Percentiles rank a stretch among this genome's conserved stretches.
Conservation (phyloP, 2,888 invertebrate species). For the Heliconius ismenius region DNA sequence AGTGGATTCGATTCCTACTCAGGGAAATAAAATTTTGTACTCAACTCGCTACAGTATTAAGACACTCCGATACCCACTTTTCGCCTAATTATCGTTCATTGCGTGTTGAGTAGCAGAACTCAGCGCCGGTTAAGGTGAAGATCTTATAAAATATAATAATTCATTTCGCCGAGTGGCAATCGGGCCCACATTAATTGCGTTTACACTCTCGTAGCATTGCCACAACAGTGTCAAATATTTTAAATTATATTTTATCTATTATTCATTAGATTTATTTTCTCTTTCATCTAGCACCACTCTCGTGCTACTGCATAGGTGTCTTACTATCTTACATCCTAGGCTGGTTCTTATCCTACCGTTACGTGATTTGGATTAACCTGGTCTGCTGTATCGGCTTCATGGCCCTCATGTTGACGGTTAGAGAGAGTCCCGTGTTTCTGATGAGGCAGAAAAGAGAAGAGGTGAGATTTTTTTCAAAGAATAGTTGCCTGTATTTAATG, state of each 20-base stretch:
- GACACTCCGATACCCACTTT: too few relatives aligned
- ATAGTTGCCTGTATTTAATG: too few relatives aligned
- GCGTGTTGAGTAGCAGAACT: too few relatives aligned
- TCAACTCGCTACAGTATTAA: too few relatives aligned
- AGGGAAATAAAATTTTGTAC: too few relatives aligned
- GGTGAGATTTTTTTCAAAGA: slow-evolving; percentile 49
- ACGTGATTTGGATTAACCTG: slow-evolving; percentile 61
- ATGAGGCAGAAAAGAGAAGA: slow-evolving; percentile 67
- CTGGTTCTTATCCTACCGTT: slow-evolving; percentile 61
- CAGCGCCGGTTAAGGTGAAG: too few relatives aligned
- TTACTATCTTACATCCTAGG: slow-evolving; percentile 65
- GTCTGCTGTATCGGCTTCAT: slow-evolving; percentile 51
- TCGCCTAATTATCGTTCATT: too few relatives aligned
- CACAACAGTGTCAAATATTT: not conserved
- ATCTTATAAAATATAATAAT: too few relatives aligned
- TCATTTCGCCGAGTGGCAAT: too few relatives aligned
- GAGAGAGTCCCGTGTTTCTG: slow-evolving; percentile 68
- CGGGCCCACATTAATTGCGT: too few relatives aligned
- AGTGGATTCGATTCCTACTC: too few relatives aligned
- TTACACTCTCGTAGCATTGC: not conserved
- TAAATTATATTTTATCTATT: not conserved
- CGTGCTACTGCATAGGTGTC: slow-evolving; percentile 57
- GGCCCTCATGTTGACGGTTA: slow-evolving; percentile 55
- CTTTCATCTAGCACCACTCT: slow-evolving; percentile 49
- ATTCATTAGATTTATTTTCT: not conserved